Evolutionary conservation across 2,888 invertebrate species (phyloP).

Genomic region (Sphaerophoria taeniata): DNA sequence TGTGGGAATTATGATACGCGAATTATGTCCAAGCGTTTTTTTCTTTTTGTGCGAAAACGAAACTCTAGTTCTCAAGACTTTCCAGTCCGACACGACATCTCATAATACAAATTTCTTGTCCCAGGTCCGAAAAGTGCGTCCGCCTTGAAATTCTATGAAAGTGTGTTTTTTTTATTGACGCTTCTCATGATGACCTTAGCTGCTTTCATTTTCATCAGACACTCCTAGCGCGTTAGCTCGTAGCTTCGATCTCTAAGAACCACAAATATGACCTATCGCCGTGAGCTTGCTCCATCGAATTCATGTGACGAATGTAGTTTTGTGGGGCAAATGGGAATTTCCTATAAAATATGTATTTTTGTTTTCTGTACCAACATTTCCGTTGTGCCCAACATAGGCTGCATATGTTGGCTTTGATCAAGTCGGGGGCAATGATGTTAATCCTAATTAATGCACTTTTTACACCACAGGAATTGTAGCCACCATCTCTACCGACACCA

Average conservation of each 20-base stretch:
- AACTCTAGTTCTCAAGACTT: constrained; percentile 65
- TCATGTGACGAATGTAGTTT: constrained; percentile 51
- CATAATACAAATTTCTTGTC: constrained; percentile 59
- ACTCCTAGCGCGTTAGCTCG: constrained; percentile 13
- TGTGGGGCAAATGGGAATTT: constrained; percentile 55
- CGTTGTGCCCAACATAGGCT: constrained; percentile 27
- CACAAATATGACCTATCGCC: constrained; percentile 59
- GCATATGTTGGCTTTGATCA: constrained; percentile 36
- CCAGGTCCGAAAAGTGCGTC: constrained; percentile 57
- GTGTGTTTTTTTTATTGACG: neutral
- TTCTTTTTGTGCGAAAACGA: neutral
- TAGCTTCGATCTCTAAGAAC: constrained; percentile 21
- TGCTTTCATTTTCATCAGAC: constrained; percentile 65
- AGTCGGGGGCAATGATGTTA: constrained; percentile 47
- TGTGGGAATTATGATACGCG: constrained; percentile 28
- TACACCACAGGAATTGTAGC: constrained; percentile 2
- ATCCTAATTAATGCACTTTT: constrained; percentile 68
- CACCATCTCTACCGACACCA: constrained; percentile 6
- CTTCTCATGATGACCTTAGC: constrained; percentile 22
- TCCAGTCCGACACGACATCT: constrained; percentile 44
- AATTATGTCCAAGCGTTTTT: constrained; percentile 30
- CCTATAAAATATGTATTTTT: constrained; percentile 30
- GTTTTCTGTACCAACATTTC: constrained; percentile 58
- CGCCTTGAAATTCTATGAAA: constrained; percentile 12
- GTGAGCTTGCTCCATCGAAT: constrained; percentile 1